Base-by-base conservation (phyloP, 1,140 invertebrate genomes). In the Triops longicaudatus region DNA sequence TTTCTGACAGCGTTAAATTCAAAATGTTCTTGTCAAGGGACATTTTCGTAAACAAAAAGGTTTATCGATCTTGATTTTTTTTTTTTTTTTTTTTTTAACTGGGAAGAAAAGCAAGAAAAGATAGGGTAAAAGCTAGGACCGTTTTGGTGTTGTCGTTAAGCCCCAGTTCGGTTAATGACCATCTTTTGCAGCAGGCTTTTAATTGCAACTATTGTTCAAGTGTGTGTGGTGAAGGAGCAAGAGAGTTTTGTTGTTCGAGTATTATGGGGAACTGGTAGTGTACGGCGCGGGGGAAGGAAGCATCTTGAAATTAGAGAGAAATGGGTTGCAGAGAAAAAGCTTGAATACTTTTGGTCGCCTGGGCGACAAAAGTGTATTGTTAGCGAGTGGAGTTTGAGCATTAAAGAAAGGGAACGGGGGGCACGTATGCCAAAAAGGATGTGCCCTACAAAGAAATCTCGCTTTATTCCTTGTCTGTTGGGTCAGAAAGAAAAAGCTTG, bases 311-410 rank as follows among this genome's bases (percentile, higher is more conserved):
- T 63, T 10, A 63, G 50, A 63, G 50, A 63, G 50, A 63, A 63
- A 63, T 63, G 50, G 50, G 50, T 63, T 63, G 50, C 50, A 63
- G 50, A 4, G 31, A 37, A 37, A 63, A 63, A 63, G 14, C 17
- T 63, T 6, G 0, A 63, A 63, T 9, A 63, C 50, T 63, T 63
- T 10, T 10, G 50, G 14, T 63, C 50, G 50, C 17, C 22, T 63
- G n/a, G 50, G 50, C 50, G 50, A 63, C 50, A 63, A 63, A 63
- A 63, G 50, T n/a, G 50, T 63, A 63, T 22, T 63, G 50, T 22
- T n/a, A n/a, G 14, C 17, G 14, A 22, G 50, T 63, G 50, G 22
- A 63, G 50, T 63, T 37, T 37, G 31, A 37, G 31, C 31, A 37
- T 7, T 2, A 7, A 37, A 37, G 31, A 37, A 37, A 37, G 50